Conservation (phyloP, 2,797 vertebrate species). For the Labroides dimidiatus region DNA sequence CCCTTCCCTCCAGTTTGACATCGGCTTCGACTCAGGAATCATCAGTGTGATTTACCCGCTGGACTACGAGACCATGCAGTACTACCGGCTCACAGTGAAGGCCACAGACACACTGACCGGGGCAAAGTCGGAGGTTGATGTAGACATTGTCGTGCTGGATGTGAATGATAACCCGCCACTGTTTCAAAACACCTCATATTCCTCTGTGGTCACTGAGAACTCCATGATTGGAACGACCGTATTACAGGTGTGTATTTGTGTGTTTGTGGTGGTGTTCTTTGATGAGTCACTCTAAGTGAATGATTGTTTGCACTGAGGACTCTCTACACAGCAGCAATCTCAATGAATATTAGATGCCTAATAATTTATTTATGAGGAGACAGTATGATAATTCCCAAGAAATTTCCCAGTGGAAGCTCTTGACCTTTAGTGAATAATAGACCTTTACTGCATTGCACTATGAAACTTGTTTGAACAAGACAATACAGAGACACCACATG, state of each 20-base stretch:
- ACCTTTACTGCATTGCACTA: conserved; percentile 11
- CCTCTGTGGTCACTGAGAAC: conserved; percentile 89
- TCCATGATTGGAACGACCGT: conserved; percentile 89
- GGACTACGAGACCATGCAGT: conserved; percentile 91
- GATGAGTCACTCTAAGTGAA: conserved; percentile 6
- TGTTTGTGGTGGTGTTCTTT: conserved; percentile 38
- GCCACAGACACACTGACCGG: conserved; percentile 93
- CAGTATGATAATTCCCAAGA: conserved; percentile 44
- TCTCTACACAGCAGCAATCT: conserved; percentile 14
- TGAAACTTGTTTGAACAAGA: conserved; percentile 22
- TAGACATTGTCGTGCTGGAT: conserved; percentile 93
- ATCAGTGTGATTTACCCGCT: conserved; percentile 89
- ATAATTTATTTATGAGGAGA: conserved; percentile 56
- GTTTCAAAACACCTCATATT: conserved; percentile 88
- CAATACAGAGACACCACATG: background rate
- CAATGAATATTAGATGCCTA: conserved; percentile 14
- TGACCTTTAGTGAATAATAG: conserved; percentile 56
- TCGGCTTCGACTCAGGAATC: conserved; percentile 94
- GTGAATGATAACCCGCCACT: conserved; percentile 94
- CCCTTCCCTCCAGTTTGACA: conserved; percentile 90
- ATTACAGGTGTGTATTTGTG: conserved; percentile 74
- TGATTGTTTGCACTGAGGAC: conserved; percentile 38
- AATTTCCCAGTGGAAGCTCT: conserved; percentile 51
- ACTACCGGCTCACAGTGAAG: conserved; percentile 91
- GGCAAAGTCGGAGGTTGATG: conserved; percentile 91